These are phyloP conservation scores for Drosophila varians DNA, from an alignment of 1,140 invertebrate species.

Conservation along the genomic window DNA sequence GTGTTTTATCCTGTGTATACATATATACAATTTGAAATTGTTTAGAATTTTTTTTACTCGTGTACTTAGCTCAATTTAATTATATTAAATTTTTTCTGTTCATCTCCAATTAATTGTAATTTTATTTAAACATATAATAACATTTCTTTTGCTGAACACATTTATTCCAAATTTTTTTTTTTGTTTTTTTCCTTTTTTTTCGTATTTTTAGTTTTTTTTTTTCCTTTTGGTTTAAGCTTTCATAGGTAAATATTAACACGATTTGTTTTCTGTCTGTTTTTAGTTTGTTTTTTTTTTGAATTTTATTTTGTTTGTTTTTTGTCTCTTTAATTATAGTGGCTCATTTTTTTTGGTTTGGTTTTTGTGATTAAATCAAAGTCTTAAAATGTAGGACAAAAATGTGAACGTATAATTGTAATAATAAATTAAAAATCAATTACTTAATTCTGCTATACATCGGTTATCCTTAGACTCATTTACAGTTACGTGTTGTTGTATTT, in stretches of 20 bases:
- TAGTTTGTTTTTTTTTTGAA: background rate
- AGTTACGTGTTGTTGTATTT: conserved; percentile 16
- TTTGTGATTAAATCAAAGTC: conserved; percentile 50
- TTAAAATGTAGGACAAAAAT: conserved; percentile 39
- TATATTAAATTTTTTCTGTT: conserved; percentile 63
- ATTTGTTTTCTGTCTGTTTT: conserved; percentile 29
- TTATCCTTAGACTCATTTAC: conserved; percentile 38
- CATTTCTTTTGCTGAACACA: conserved; percentile 81
- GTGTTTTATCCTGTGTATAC: conserved; percentile 44
- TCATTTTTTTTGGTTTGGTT: conserved; percentile 19
- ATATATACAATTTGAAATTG: conserved; percentile 72
- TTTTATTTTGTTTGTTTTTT: conserved; percentile 17
- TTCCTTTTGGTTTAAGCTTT: conserved; percentile 39
- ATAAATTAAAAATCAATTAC: conserved; percentile 21
- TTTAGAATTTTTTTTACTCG: conserved; percentile 49
- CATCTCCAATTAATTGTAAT: conserved; percentile 51
- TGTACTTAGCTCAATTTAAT: conserved; percentile 66
- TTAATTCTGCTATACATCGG: conserved; percentile 39
- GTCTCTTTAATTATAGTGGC: conserved; percentile 47
- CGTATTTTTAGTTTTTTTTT: conserved; percentile 28
- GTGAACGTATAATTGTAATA: conserved; percentile 27
- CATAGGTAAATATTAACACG: conserved; percentile 46
- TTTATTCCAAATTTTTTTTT: conserved; percentile 80
- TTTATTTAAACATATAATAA: conserved; percentile 82
- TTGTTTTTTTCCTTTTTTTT: conserved; percentile 23